Conservation (phyloP, 2,888 invertebrate species). For the Mylabris sibirica region DNA sequence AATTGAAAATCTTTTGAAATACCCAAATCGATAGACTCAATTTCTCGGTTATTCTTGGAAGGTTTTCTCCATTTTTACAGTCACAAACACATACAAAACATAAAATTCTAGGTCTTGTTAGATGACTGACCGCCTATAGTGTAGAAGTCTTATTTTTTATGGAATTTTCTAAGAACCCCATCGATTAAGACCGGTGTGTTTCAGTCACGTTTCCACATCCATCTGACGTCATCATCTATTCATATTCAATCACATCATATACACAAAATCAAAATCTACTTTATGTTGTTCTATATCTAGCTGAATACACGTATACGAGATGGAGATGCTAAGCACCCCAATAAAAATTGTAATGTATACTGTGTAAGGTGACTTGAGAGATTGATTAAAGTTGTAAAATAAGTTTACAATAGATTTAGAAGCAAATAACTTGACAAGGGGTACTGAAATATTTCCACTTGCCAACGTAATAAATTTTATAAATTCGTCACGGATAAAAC, state of each 20-base stretch:
- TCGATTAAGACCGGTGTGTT: too few relatives aligned
- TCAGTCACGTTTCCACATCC: constrained; percentile 1
- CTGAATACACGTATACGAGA: background rate
- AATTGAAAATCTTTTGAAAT: too few relatives aligned
- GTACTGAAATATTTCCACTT: too few relatives aligned
- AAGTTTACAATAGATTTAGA: too few relatives aligned
- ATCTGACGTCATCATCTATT: background rate
- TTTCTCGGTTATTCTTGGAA: background rate
- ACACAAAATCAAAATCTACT: background rate
- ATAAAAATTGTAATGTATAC: too few relatives aligned
- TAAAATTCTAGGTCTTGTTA: background rate
- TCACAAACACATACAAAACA: background rate
- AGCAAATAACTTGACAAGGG: too few relatives aligned
- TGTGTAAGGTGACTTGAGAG: too few relatives aligned
- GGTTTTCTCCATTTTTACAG: background rate
- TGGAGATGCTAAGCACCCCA: too few relatives aligned
- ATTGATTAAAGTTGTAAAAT: too few relatives aligned
- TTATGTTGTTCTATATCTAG: background rate
- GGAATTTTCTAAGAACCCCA: constrained; percentile 1
- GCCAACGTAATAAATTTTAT: too few relatives aligned
- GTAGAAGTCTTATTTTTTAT: background rate
- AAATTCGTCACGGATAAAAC: too few relatives aligned
- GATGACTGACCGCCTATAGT: background rate
- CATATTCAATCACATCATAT: background rate
- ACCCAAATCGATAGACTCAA: too few relatives aligned